Conservation (phyloP, 2,797 vertebrate species). For the Alauda arvensis region DNA sequence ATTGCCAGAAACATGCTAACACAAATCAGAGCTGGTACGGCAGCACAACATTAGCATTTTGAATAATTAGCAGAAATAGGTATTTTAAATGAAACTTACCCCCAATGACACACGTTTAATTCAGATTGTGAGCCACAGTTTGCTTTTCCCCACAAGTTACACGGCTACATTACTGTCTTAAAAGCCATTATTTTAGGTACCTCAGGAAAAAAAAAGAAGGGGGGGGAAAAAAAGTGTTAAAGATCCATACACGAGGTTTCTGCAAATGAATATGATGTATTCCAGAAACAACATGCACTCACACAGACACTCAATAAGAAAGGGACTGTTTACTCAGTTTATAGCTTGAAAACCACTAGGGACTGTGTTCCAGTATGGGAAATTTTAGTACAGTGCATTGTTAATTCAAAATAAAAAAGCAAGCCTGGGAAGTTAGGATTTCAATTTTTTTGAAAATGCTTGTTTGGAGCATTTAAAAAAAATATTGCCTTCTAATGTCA, state of each 20-base stretch:
- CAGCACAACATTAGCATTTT: constrained; percentile 24
- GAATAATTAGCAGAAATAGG: constrained; percentile 48
- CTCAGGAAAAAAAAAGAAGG: neutral
- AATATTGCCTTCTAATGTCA: constrained; percentile 61
- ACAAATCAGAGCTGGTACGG: constrained; percentile 24
- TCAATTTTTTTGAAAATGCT: constrained; percentile 54
- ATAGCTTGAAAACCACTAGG: constrained; percentile 67
- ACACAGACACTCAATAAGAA: constrained; percentile 64
- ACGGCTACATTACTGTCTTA: neutral
- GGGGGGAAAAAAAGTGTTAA: neutral
- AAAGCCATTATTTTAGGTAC: constrained; percentile 53
- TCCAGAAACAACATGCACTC: constrained; percentile 60
- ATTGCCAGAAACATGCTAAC: constrained; percentile 37
- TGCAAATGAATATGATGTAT: constrained; percentile 68
- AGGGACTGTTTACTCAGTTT: constrained; percentile 69
- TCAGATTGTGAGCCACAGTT: constrained; percentile 46
- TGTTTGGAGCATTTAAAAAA: constrained; percentile 66
- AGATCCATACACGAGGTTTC: constrained; percentile 57
- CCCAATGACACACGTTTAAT: constrained; percentile 40
- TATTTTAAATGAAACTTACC: constrained; percentile 57
- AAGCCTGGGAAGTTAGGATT: constrained; percentile 66
- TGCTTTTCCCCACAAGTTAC: constrained; percentile 41
- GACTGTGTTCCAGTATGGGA: constrained; percentile 65
- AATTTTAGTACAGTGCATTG: constrained; percentile 66
- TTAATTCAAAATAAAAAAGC: constrained; percentile 71